A percentile compares a stretch with the other conserved stretches of the same genome.
Evolutionary conservation across 1,140 invertebrate species (phyloP).

Genomic region (Acromyrmex heyeri): DNA sequence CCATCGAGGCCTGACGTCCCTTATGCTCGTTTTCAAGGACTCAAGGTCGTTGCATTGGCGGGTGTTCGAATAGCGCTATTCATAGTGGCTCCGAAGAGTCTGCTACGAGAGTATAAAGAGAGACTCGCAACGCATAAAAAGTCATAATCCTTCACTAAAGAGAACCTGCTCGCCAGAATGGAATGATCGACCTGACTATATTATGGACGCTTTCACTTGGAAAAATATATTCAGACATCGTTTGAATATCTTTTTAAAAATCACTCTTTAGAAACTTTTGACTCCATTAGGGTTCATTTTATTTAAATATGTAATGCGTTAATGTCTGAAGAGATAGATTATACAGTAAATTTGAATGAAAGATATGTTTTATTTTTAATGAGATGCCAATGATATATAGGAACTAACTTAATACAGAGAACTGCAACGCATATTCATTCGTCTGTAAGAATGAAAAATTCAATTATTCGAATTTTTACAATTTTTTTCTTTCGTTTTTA

Average conservation of each 20-base stretch:
- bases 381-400: neutral
- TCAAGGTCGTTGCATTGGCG: conserved; percentile 24
- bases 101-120: conserved; percentile 29
- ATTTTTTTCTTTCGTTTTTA: neutral
- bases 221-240: conserved; percentile 21
- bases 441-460: conserved; percentile 5
- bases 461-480: conserved; percentile 7
- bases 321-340: conserved; percentile 2
- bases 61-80: conserved; percentile 25
- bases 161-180: conserved; percentile 18
- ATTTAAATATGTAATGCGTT: conserved; percentile 26
- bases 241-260: conserved; percentile 4
- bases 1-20: conserved; percentile 29
- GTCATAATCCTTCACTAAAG: conserved; percentile 60
- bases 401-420: neutral
- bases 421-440: neutral
- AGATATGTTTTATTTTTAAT: neutral
- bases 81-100: conserved; percentile 1
- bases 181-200: conserved; percentile 18
- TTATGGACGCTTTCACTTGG: conserved; percentile 12
- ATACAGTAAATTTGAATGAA: neutral
- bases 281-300: neutral
- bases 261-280: neutral
- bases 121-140: conserved; percentile 60
- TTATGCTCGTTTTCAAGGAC: conserved; percentile 9